Conservation (phyloP, 2,113 vertebrate species). For the Gymnocephalus cernua region DNA sequence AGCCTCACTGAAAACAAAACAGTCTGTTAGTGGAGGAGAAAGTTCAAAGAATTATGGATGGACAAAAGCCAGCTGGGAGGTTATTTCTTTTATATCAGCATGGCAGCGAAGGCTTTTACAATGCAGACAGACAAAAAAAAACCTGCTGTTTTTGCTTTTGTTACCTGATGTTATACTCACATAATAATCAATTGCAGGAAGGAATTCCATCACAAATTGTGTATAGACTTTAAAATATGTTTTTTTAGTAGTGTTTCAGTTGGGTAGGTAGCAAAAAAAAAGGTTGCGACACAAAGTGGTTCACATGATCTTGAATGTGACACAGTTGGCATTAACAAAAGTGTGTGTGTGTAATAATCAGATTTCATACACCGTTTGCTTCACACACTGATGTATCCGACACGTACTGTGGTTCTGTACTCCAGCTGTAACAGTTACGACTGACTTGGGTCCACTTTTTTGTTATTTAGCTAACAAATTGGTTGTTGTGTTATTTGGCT, state of each 20-base stretch:
- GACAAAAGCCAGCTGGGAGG: not conserved
- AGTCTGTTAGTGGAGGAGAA: not conserved
- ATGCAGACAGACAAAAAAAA: not conserved
- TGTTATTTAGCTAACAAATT: not conserved
- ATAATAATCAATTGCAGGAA: not conserved
- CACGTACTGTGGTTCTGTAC: not conserved
- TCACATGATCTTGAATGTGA: slow-evolving; percentile 5
- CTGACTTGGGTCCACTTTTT: not conserved
- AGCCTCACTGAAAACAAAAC: slow-evolving; percentile 2
- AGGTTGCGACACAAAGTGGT: not conserved
- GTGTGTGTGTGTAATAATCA: not conserved
- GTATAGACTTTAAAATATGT: not conserved
- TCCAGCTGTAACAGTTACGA: not conserved
- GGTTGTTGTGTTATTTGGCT: slow-evolving; percentile 11
- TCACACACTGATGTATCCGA: slow-evolving; percentile 1
- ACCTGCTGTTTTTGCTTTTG: not conserved
- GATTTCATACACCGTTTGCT: slow-evolving; percentile 3
- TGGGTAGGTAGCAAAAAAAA: not conserved
- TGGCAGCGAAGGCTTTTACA: not conserved
- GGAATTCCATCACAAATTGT: not conserved
- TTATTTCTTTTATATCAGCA: slow-evolving; percentile 10
- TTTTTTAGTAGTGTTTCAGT: not conserved
- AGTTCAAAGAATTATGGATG: not conserved
- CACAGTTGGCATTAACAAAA: not conserved
- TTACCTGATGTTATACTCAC: not conserved